phyloP scores from a whole-genome alignment of 1,140 invertebrate species.

The Caenorhabditis briggsae region DNA sequence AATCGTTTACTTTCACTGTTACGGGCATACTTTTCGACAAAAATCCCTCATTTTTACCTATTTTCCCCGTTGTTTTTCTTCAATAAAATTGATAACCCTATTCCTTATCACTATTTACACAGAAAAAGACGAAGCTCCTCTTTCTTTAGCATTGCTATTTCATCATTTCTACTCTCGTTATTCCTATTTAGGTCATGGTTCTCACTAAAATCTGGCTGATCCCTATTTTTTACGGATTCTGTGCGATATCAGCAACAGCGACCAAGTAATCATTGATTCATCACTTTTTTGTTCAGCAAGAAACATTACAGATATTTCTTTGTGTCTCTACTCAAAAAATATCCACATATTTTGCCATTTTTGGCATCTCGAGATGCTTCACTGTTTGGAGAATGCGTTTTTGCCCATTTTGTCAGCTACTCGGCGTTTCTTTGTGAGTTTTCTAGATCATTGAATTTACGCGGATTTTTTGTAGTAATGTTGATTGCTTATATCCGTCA shows the following conservation, averaged over 20 bases:
- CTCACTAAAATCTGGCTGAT: slow-evolving; percentile 48
- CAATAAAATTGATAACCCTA: slow-evolving; percentile 41
- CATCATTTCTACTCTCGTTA: background rate
- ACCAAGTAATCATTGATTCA: slow-evolving; percentile 29
- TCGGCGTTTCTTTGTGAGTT: slow-evolving; percentile 63
- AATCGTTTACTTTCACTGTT: background rate
- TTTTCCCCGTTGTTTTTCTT: background rate
- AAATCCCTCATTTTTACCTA: background rate
- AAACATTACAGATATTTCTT: slow-evolving; percentile 43
- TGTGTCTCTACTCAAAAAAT: background rate
- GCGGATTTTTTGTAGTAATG: slow-evolving; percentile 59
- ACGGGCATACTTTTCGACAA: background rate
- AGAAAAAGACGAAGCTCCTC: background rate
- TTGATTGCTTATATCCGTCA: slow-evolving; percentile 63
- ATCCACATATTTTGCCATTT: slow-evolving; percentile 58
- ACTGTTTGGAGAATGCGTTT: slow-evolving; percentile 61
- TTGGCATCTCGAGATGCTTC: slow-evolving; percentile 59
- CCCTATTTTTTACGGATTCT: slow-evolving; percentile 44
- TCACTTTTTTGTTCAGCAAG: background rate
- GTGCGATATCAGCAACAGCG: slow-evolving; percentile 48
- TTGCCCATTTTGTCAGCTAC: slow-evolving; percentile 63
- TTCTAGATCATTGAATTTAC: background rate
- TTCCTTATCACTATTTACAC: slow-evolving; percentile 42
- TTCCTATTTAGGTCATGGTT: slow-evolving; percentile 2
- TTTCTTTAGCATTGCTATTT: background rate